These are phyloP conservation scores for Heteromyza rotundicornis DNA, from an alignment of 2,888 invertebrate genomes.

Conservation along the genomic window DNA sequence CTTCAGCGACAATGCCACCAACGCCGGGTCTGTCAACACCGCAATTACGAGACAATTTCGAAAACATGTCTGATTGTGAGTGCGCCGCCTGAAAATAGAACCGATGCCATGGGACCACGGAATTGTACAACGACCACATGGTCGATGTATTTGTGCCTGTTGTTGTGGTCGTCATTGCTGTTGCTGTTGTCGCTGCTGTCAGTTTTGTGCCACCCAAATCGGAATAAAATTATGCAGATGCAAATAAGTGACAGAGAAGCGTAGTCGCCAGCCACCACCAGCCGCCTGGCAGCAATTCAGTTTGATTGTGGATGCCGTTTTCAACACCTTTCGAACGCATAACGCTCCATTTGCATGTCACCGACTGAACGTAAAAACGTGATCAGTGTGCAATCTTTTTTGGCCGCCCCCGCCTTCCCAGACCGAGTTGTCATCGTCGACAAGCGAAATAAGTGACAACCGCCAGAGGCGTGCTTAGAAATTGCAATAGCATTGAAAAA, in stretches of 20 bases:
- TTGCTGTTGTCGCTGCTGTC: conserved; percentile 20
- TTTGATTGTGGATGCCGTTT: conserved; percentile 41
- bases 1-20: neutral
- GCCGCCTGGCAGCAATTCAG: no score
- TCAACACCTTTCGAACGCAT: conserved; percentile 54
- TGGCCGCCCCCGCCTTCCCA: no score
- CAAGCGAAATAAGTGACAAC: conserved; percentile 2
- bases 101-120: neutral
- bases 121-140: neutral
- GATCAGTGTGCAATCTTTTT: no score
- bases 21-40: conserved; percentile 41
- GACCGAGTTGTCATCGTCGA: neutral
- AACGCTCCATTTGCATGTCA: conserved; percentile 56
- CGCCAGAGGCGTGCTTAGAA: no score
- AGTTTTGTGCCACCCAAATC: conserved; percentile 29
- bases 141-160: neutral
- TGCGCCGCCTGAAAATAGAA: conserved; percentile 38
- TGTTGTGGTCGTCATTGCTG: conserved; percentile 16
- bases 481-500: no score
- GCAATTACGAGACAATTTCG: conserved; percentile 53
- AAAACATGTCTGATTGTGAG: conserved; percentile 41
- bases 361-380: conserved; percentile 16
- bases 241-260: neutral
- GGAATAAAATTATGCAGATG: conserved; percentile 35
- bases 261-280: neutral